phyloP scores from a whole-genome alignment of 2,888 invertebrate species.

The Cheilosia soror region DNA sequence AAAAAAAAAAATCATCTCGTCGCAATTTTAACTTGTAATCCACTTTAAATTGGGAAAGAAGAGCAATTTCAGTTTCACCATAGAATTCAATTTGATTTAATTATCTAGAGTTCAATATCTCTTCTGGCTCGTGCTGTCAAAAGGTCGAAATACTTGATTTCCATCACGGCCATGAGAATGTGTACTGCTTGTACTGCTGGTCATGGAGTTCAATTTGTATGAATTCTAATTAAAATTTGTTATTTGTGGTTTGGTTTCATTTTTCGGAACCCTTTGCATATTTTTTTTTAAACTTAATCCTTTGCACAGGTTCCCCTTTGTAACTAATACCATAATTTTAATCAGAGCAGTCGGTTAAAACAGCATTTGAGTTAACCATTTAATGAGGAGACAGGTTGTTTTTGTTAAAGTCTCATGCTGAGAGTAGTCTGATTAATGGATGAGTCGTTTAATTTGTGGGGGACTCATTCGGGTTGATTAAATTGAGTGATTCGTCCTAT shows the following conservation, averaged over 20 bases:
- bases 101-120: constrained; percentile 35
- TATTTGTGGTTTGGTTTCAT: constrained; percentile 40
- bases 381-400: background rate
- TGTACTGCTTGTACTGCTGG: background rate
- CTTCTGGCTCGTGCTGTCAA: constrained; percentile 1
- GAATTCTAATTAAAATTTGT: constrained; percentile 52
- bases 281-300: background rate
- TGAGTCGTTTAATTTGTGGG: background rate
- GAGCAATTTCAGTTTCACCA: background rate
- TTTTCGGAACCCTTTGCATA: background rate
- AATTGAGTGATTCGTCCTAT: too few relatives aligned
- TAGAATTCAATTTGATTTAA: constrained; percentile 33
- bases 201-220: constrained; percentile 32
- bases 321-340: background rate
- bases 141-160: background rate
- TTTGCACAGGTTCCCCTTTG: constrained; percentile 1
- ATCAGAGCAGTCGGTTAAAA: constrained; percentile 1
- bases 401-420: background rate
- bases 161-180: background rate
- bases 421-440: constrained; percentile 6
- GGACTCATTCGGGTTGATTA: too few relatives aligned
- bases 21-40: constrained; percentile 14
- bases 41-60: constrained; percentile 33
- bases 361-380: background rate
- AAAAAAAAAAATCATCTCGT: background rate